phyloP scores from a whole-genome alignment of 2,113 vertebrate species.

The Sapayoa aenigma region DNA sequence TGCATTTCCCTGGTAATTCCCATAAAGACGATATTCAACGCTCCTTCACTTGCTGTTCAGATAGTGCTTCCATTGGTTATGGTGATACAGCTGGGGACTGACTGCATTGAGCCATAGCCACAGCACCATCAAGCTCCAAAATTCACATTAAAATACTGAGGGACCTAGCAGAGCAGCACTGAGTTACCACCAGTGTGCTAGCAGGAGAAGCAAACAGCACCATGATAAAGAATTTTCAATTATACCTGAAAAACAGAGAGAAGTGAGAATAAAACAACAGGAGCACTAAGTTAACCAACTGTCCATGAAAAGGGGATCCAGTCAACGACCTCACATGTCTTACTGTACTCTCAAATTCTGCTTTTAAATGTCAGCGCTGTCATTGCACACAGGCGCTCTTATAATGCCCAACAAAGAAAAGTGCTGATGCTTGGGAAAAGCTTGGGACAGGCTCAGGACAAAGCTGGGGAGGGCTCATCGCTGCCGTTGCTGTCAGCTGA shows the following conservation, averaged over 20 bases:
- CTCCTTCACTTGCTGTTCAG: background rate
- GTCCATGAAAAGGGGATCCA: background rate
- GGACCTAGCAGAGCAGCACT: background rate
- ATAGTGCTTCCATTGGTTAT: background rate
- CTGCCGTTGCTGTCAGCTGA: accelerated
- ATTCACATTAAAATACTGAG: background rate
- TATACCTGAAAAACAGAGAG: background rate
- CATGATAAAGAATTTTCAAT: background rate
- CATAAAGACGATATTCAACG: background rate
- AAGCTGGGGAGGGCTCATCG: background rate
- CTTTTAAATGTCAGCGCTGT: constrained; percentile 15
- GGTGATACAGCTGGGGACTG: background rate
- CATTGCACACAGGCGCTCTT: background rate
- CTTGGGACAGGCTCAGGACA: background rate
- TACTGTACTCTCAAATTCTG: background rate
- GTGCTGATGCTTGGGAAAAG: constrained; percentile 18
- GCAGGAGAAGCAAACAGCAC: background rate
- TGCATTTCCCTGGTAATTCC: background rate
- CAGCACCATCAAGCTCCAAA: background rate
- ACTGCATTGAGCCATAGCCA: accelerated
- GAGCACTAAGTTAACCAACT: background rate
- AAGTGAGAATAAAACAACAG: background rate
- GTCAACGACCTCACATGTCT: accelerated
- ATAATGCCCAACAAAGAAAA: background rate
- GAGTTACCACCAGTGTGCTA: background rate